phyloP scores from a whole-genome alignment of 2,113 vertebrate genomes.

The Psilopsiagon aymara region DNA sequence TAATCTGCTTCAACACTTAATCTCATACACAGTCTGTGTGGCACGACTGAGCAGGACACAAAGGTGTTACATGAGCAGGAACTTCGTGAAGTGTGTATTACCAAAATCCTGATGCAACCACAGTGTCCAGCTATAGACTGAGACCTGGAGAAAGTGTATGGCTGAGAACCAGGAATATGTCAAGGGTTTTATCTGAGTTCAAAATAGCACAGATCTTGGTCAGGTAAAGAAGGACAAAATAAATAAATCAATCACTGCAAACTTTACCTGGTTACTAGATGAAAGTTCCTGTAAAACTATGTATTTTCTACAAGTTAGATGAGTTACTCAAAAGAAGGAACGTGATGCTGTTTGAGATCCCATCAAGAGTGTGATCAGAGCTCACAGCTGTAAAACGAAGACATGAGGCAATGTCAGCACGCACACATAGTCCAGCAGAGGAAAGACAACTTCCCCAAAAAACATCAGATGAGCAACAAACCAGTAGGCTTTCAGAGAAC shows the following conservation, averaged over 20 bases:
- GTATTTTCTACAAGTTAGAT: neutral
- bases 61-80: accelerated
- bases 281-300: neutral
- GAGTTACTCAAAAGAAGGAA: neutral
- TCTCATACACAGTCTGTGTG: accelerated
- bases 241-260: neutral
- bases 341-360: neutral
- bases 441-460: neutral
- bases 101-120: neutral
- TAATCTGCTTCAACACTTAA: neutral
- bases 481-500: accelerated
- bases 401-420: neutral
- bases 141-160: neutral
- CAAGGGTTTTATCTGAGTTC: neutral
- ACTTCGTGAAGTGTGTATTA: neutral
- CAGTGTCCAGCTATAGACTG: accelerated
- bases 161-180: accelerated
- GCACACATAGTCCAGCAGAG: neutral
- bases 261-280: neutral
- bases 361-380: neutral
- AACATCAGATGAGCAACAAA: neutral
- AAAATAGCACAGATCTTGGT: no score
- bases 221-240: neutral
- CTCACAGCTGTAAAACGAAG: neutral
- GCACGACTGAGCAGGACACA: neutral